A percentile compares a stretch with the other conserved stretches of the same genome.
Evolutionary conservation across 2,113 vertebrate genomes (phyloP).

Genomic region (Ia io): DNA sequence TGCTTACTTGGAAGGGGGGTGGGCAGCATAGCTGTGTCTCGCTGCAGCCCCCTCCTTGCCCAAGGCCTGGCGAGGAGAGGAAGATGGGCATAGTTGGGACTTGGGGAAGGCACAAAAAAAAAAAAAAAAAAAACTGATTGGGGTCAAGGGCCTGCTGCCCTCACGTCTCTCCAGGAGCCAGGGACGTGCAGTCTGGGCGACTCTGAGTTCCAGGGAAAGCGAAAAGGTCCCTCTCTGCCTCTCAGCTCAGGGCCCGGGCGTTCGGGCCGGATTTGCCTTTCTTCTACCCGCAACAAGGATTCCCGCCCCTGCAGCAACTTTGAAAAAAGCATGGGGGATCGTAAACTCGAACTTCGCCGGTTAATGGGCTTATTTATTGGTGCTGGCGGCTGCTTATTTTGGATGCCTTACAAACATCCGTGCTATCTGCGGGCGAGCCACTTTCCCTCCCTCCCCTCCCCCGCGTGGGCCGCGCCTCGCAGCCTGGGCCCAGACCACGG

Average conservation of each 20-base stretch:
- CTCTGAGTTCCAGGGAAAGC: neutral
- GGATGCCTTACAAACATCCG: conserved; percentile 87
- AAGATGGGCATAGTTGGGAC: neutral
- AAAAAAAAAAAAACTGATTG: neutral
- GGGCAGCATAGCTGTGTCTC: neutral
- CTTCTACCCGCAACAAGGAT: conserved; percentile 70
- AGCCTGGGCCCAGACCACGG: conserved; percentile 38
- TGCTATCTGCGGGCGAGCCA: conserved; percentile 82
- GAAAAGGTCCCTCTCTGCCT: conserved; percentile 2
- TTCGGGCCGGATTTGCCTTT: conserved; percentile 47
- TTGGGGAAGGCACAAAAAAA: neutral
- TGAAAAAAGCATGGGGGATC: conserved; percentile 84
- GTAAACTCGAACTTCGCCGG: conserved; percentile 87
- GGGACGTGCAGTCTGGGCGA: neutral
- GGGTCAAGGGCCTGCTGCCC: conserved; percentile 50
- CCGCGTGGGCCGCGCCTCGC: conserved; percentile 72
- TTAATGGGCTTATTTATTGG: conserved; percentile 90
- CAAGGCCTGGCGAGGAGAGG: neutral
- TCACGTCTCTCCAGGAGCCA: neutral
- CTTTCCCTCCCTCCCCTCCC: conserved; percentile 76
- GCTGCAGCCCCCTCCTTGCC: neutral
- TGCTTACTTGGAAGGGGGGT: neutral
- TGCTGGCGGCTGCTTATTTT: conserved; percentile 88
- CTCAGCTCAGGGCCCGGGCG: conserved; percentile 8
- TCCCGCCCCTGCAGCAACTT: conserved; percentile 80